A percentile compares a stretch with the other conserved stretches of the same genome.
These are phyloP conservation scores for Chloroclysta siterata DNA, from an alignment of 2,888 invertebrate species.

Conservation along the genomic window DNA sequence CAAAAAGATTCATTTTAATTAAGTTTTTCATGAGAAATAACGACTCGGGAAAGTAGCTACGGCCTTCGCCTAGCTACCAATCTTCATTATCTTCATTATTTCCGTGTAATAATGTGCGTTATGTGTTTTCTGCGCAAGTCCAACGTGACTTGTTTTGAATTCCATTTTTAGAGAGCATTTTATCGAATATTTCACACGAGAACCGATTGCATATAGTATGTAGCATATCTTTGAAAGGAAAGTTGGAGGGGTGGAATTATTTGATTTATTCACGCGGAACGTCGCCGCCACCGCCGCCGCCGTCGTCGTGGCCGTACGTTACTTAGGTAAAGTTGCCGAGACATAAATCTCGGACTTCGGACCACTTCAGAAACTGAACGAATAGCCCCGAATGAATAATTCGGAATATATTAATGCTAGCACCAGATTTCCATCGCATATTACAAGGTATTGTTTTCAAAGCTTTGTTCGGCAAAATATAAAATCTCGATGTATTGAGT, in stretches of 20 bases:
- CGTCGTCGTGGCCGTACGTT: conserved; percentile 60
- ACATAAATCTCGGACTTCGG: conserved; percentile 70
- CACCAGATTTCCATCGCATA: conserved; percentile 51
- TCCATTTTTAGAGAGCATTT: conserved; percentile 18
- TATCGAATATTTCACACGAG: conserved; percentile 26
- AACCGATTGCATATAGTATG: conserved; percentile 20
- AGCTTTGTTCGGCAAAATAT: conserved; percentile 39
- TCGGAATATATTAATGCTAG: conserved; percentile 61
- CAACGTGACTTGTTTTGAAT: conserved; percentile 23
- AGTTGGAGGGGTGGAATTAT: conserved; percentile 46
- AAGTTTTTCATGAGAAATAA: conserved; percentile 74
- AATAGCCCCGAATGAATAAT: conserved; percentile 68
- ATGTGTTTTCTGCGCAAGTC: conserved; percentile 38
- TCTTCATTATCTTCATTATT: conserved; percentile 79
- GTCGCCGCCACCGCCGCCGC: conserved; percentile 45
- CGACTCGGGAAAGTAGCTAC: conserved; percentile 59
- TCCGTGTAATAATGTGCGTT: conserved; percentile 61
- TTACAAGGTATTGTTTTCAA: conserved; percentile 47
- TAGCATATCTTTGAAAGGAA: conserved; percentile 30
- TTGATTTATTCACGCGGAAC: conserved; percentile 66
- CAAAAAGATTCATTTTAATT: conserved; percentile 79
- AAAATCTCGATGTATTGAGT: not conserved
- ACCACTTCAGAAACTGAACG: conserved; percentile 62
- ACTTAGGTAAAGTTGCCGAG: conserved; percentile 67
- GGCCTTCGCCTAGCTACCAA: conserved; percentile 73